A percentile compares a stretch with the other conserved stretches of the same genome.
These are phyloP conservation scores for Mesoclemmys tuberculata DNA, from an alignment of 2,113 vertebrate genomes.

Conservation along the genomic window DNA sequence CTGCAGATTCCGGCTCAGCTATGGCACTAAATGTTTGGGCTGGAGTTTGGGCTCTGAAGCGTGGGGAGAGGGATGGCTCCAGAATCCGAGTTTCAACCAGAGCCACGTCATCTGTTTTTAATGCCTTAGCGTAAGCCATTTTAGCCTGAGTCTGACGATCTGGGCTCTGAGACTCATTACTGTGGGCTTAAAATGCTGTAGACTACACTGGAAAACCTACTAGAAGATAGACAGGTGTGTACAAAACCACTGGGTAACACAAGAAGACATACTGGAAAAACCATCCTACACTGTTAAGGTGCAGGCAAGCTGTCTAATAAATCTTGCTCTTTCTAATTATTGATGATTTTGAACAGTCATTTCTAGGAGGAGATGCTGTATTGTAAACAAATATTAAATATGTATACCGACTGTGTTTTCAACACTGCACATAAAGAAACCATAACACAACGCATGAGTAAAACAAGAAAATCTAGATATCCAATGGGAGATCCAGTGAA, in stretches of 20 bases:
- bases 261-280: not conserved
- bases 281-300: not conserved
- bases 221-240: not conserved
- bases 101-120: not conserved
- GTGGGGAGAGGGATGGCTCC: not conserved
- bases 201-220: not conserved
- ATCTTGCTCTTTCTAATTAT: not conserved
- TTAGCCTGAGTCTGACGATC: not conserved
- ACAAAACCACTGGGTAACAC: not conserved
- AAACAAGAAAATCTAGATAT: not conserved
- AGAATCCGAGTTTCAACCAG: not conserved
- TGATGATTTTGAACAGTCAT: not conserved
- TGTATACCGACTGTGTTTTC: not conserved
- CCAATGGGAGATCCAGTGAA: not conserved
- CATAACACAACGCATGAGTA: not conserved
- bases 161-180: not conserved
- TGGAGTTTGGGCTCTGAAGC: not conserved
- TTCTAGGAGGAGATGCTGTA: not conserved
- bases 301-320: constrained; percentile 26
- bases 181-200: not conserved
- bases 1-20: no score
- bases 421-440: not conserved
- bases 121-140: not conserved
- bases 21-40: no score
- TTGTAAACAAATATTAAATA: not conserved